These are phyloP conservation scores for Perca schrenkii DNA, from an alignment of 2,113 vertebrate genomes.

Conservation along the genomic window DNA sequence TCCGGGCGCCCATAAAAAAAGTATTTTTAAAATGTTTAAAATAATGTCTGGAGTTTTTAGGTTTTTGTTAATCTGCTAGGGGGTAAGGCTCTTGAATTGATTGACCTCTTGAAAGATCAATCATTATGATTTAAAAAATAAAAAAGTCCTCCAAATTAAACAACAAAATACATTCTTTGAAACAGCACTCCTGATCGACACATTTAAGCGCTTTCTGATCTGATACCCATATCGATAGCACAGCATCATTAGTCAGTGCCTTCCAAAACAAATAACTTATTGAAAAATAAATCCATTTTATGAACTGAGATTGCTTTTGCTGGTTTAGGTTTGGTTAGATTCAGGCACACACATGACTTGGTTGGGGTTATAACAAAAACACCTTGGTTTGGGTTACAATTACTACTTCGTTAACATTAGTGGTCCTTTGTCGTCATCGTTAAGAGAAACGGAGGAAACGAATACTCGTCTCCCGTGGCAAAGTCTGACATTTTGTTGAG, in stretches of 20 bases:
- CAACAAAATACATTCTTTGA: background rate
- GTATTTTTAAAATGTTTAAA: too few species aligned
- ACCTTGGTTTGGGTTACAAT: background rate
- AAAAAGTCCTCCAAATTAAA: background rate
- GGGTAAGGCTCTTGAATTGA: too few species aligned
- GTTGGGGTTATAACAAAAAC: background rate
- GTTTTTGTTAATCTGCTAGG: too few species aligned
- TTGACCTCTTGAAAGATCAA: too few species aligned
- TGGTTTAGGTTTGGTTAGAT: background rate
- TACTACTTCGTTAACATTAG: background rate
- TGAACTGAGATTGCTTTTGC: background rate
- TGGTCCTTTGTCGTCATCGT: background rate
- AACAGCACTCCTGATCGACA: background rate
- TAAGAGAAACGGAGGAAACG: background rate
- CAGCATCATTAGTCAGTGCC: background rate
- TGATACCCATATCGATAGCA: background rate
- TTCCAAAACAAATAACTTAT: background rate
- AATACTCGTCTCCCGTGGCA: constrained; percentile 1
- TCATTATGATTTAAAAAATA: too few species aligned
- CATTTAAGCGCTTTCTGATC: background rate
- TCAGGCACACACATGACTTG: background rate
- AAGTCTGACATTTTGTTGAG: background rate
- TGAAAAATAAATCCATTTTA: background rate
- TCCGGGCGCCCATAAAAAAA: too few species aligned
- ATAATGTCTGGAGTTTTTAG: too few species aligned